Conservation (phyloP, 1,140 invertebrate genomes). For the Eufriesea mexicana region DNA sequence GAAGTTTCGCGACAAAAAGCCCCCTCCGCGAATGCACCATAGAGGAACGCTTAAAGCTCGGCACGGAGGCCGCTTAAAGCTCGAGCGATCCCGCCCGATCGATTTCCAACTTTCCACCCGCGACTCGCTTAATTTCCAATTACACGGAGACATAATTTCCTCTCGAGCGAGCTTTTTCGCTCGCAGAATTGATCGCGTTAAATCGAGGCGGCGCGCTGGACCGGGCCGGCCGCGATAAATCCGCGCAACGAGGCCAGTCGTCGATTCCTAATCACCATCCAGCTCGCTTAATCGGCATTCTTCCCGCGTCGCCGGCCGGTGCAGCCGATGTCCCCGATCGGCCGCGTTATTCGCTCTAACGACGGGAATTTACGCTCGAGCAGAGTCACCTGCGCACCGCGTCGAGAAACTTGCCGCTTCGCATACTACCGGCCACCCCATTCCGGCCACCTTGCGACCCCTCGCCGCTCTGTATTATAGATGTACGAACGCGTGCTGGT, state of each 20-base stretch:
- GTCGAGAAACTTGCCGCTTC: slow-evolving; percentile 49
- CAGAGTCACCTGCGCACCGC: slow-evolving; percentile 61
- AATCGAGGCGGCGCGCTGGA: neutral
- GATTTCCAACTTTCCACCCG: neutral
- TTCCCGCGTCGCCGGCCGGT: slow-evolving; percentile 21
- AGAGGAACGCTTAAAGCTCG: neutral
- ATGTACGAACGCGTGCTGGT: slow-evolving; percentile 32
- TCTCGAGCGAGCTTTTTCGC: neutral
- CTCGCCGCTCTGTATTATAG: slow-evolving; percentile 38
- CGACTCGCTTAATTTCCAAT: slow-evolving; percentile 18
- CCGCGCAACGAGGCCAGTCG: slow-evolving; percentile 3
- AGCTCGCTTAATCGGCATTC: slow-evolving; percentile 2
- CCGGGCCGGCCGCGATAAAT: neutral
- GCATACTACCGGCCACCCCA: neutral
- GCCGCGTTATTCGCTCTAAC: slow-evolving; percentile 50
- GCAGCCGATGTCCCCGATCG: neutral
- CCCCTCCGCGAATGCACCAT: neutral
- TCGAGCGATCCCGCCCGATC: neutral
- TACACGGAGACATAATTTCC: slow-evolving; percentile 2
- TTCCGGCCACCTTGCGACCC: slow-evolving; percentile 24
- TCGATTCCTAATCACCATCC: slow-evolving; percentile 27
- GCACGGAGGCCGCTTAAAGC: neutral
- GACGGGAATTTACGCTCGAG: slow-evolving; percentile 56
- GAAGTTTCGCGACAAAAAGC: neutral
- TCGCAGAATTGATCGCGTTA: neutral